Conservation (phyloP, 2,797 vertebrate species). For the Lagorchestes hirsutus region DNA sequence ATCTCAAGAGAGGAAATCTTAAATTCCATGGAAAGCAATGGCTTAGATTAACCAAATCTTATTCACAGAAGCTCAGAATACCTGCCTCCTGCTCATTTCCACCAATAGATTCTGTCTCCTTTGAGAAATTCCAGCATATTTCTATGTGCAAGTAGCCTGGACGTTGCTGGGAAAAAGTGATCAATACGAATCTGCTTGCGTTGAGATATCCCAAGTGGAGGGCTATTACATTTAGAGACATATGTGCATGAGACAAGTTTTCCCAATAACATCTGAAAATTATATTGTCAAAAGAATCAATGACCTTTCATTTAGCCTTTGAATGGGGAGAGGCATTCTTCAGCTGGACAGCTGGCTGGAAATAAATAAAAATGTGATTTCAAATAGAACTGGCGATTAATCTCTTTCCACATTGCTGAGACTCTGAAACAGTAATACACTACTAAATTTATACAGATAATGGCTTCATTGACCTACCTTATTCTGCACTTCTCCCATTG, state of each 20-base stretch:
- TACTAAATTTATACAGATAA: constrained; percentile 76
- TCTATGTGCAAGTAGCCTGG: constrained; percentile 36
- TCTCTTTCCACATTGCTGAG: constrained; percentile 64
- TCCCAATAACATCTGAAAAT: constrained; percentile 56
- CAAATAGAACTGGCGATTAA: constrained; percentile 55
- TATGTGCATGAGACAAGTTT: constrained; percentile 43
- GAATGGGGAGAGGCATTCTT: constrained; percentile 63
- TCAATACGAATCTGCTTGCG: constrained; percentile 50
- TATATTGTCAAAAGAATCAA: constrained; percentile 57
- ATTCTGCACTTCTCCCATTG: constrained; percentile 62
- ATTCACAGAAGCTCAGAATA: constrained; percentile 21
- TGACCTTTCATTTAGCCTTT: constrained; percentile 74
- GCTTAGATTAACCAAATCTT: neutral
- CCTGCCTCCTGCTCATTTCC: neutral
- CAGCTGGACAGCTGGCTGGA: constrained; percentile 66
- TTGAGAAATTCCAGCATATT: constrained; percentile 40
- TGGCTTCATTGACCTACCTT: constrained; percentile 73
- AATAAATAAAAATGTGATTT: constrained; percentile 75
- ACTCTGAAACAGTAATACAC: constrained; percentile 69
- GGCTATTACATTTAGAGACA: constrained; percentile 52
- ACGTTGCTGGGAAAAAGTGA: constrained; percentile 25
- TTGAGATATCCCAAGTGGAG: constrained; percentile 50
- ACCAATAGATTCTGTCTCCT: constrained; percentile 27
- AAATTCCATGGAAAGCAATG: constrained; percentile 25
- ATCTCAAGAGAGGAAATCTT: neutral